Evolutionary conservation across 2,797 vertebrate species (phyloP).

Genomic region (Centroberyx gerrardi): DNA sequence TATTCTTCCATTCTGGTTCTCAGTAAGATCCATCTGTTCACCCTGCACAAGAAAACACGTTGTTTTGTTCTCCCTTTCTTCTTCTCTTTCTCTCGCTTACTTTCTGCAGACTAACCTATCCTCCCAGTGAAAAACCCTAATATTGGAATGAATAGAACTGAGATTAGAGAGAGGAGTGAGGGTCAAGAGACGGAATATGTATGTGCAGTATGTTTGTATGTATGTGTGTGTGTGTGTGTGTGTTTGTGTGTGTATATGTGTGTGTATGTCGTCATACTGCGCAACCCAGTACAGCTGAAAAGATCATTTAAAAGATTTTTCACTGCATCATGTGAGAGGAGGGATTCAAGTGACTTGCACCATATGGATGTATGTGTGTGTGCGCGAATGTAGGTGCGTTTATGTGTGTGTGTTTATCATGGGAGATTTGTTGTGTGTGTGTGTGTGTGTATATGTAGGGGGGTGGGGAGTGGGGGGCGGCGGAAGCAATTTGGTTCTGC

Average conservation of each 20-base stretch:
- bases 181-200: conserved; percentile 23
- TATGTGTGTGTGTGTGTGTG: conserved; percentile 27
- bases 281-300: background rate
- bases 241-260: background rate
- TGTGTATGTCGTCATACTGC: background rate
- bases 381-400: background rate
- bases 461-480: conserved; percentile 5
- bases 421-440: conserved; percentile 6
- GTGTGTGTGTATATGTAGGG: background rate
- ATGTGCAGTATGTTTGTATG: conserved; percentile 12
- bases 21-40: conserved; percentile 79
- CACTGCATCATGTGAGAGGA: background rate
- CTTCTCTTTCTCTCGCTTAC: background rate
- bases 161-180: conserved; percentile 15
- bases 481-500: conserved; percentile 80
- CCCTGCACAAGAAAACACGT: conserved; percentile 13
- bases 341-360: background rate
- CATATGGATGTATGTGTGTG: background rate
- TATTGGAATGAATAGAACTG: conserved; percentile 5
- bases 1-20: conserved; percentile 61
- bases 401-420: background rate
- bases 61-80: background rate
- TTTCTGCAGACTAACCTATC: background rate
- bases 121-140: conserved; percentile 14
- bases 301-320: background rate